phyloP scores from a whole-genome alignment of 2,888 invertebrate genomes.

The Athalia circularis region DNA sequence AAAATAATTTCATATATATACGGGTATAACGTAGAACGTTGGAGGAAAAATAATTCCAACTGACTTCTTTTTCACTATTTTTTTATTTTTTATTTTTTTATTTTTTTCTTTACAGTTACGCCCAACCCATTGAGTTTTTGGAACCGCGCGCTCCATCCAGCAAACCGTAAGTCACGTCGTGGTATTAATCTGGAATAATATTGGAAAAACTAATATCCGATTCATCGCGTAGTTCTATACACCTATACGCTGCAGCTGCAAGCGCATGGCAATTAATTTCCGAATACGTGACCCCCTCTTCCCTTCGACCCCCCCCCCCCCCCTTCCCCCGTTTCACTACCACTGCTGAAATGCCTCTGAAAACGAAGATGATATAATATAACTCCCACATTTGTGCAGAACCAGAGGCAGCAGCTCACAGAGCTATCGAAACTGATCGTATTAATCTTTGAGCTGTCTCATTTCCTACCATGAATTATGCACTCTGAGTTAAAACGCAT shows the following conservation, averaged over 20 bases:
- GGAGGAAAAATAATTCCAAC: too few species aligned
- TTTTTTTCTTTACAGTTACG: too few species aligned
- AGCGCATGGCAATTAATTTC: conserved; percentile 10
- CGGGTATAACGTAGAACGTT: too few species aligned
- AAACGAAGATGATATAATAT: too few species aligned
- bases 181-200: background rate
- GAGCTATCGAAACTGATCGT: conserved; percentile 58
- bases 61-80: too few species aligned
- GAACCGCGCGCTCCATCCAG: background rate
- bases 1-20: too few species aligned
- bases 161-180: too few species aligned
- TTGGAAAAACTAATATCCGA: conserved; percentile 11
- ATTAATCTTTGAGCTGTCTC: conserved; percentile 69
- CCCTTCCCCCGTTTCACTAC: too few species aligned
- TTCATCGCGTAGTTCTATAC: background rate
- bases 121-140: background rate
- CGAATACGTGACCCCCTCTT: background rate
- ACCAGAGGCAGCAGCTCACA: background rate
- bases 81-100: too few species aligned
- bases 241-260: background rate
- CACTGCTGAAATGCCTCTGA: too few species aligned
- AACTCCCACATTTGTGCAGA: background rate
- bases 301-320: too few species aligned
- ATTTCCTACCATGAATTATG: conserved; percentile 69
- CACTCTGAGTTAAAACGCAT: conserved; percentile 65